Base-by-base conservation (phyloP, 2,113 vertebrate genomes). In the Hystrix cristata region DNA sequence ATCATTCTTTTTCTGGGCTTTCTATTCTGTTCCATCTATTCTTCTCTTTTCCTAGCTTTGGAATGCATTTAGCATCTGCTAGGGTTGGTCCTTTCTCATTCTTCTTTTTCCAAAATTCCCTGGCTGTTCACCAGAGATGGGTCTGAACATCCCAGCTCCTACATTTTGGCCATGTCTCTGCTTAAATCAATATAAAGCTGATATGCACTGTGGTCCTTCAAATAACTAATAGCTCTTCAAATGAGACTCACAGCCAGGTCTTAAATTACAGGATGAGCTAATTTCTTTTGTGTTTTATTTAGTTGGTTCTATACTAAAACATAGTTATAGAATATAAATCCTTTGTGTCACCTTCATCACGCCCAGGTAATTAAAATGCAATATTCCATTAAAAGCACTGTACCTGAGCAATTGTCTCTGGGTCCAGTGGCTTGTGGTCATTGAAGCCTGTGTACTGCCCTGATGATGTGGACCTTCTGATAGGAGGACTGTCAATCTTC, bases 401-500 rank as follows among this genome's bases (percentile, higher is more conserved):
- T 98, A 99, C 99, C 99, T 99, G 99, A 99, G 99, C 99, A 98
- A 99, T 99, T 94, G 99, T 99, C 98, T 99, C 99, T 65, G 99
- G 99, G 88, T 99, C 99, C 98, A 99, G 98, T 7, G 99, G 98
- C 98, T 99, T 99, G 95, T 99, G 99, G 97, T 99, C 99, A 43
- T 98, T 98, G 98, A 99, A 99, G 97, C 99, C 98, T 0, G 99
- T 98, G 98, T 99, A 99, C 88, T 99, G 99, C 87, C 99, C 99
- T 12, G 99, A 99, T 1, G 99, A 99, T 0, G 99, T 99, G 67
- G 99, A 99, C 96, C 99, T 99, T 96, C 99, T 99, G 59, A 99
- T 99, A 0, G 99, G 99, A 43, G 99, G 99, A 97, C 99, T 99
- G 96, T 99, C 99, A 0, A 99, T 99, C 98, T 99, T 99, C 98